Evolutionary conservation across 2,888 invertebrate species (phyloP), one percentile per base, ranked within the genome.

Genomic region (Andrena minutula): DNA sequence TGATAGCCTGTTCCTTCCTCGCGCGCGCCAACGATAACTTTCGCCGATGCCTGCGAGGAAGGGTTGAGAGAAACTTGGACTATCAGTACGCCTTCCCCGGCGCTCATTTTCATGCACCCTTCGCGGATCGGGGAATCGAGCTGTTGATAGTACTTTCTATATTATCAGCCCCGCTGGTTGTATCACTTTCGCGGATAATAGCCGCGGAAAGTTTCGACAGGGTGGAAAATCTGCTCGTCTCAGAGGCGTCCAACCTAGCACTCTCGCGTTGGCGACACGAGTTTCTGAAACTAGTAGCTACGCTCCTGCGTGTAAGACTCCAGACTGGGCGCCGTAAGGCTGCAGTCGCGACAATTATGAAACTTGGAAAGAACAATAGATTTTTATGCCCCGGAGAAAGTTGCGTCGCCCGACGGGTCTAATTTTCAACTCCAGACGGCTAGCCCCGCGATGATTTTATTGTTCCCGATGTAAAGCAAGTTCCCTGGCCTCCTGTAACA

Each of bases 301-400:
- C 56, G 56, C 56, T 23, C 20, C 53, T 8, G 53, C 8, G 53
- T 20, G n/a, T 20, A 23, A 56, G 23, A 10, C 23, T 10, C 26
- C 16, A 41, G 41, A 41, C 41, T 41, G 41, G 5, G 23, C 56
- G 56, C 56, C 23, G 23, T 3, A 23, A 75, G 66, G 23, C 23
- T 58, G 28, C 10, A 23, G 51, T 32, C 35, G 47, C 26, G 68
- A 64, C 75, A 71, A 75, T 82, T 81, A 82, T 70, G 75, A 47
- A 81, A 81, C 58, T 81, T 68, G 58, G 51, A 60, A 81, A 58
- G 82, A 75, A 75, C 81, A 81, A 81, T 82, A 51, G 81, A 75
- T 80, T 82, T 75, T 82, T 82, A 71, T 68, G 66, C 56, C 20
- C 16, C 60, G 68, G 41, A 66, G 61, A 82, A 79, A 61, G 74